Conservation (phyloP, 2,797 vertebrate genomes). For the Ctenochaetus hawaiiensis region DNA sequence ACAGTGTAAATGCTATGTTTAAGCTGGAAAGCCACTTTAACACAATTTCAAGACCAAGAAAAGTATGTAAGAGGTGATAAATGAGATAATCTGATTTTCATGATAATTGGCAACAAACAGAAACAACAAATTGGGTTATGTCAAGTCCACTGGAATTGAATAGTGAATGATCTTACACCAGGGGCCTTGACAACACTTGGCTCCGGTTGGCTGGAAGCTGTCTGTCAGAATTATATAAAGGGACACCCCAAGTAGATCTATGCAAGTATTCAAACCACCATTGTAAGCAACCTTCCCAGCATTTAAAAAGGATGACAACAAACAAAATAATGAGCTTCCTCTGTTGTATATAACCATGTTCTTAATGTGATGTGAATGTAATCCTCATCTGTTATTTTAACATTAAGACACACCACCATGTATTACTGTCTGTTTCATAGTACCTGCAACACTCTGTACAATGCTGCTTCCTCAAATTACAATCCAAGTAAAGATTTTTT, state of each 20-base stretch:
- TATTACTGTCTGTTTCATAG: background rate
- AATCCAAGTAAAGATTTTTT: background rate
- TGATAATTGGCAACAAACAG: conserved; percentile 5
- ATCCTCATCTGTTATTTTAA: background rate
- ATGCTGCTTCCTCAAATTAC: background rate
- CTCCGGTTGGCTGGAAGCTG: background rate
- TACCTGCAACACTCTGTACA: background rate
- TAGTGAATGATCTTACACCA: background rate
- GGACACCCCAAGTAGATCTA: background rate
- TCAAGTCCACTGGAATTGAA: background rate
- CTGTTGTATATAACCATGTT: background rate
- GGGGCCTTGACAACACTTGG: background rate
- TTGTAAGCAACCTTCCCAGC: background rate
- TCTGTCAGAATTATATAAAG: background rate
- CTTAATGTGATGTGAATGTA: no score
- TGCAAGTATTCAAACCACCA: background rate
- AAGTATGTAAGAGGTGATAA: background rate
- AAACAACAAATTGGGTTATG: background rate
- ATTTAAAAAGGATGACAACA: background rate
- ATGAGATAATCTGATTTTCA: background rate
- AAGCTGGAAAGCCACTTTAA: background rate
- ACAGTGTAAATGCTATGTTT: background rate
- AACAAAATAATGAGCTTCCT: background rate
- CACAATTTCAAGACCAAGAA: background rate
- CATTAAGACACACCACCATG: background rate